Evolutionary conservation across 2,113 vertebrate genomes (phyloP).

Genomic region (Platichthys flesus): DNA sequence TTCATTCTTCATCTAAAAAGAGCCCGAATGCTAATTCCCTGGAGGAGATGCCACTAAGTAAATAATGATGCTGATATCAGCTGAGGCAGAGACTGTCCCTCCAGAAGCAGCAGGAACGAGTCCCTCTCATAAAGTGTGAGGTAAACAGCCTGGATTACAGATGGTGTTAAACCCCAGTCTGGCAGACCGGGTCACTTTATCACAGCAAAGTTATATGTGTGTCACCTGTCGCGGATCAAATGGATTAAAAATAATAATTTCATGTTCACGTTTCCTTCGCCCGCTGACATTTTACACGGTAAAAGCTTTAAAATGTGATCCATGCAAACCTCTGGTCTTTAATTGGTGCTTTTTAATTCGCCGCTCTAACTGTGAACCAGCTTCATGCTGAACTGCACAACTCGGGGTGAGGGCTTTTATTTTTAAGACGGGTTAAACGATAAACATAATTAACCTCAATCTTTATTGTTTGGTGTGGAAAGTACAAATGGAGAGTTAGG

Average conservation of each 20-base stretch:
- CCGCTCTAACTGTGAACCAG: neutral
- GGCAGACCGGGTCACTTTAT: slow-evolving; percentile 8
- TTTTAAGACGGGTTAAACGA: neutral
- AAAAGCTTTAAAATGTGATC: neutral
- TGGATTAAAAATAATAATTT: slow-evolving; percentile 47
- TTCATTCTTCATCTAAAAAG: slow-evolving; percentile 9
- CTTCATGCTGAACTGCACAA: neutral
- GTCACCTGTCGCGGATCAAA: slow-evolving; percentile 39
- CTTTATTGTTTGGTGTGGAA: neutral
- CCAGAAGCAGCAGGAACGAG: slow-evolving; percentile 4
- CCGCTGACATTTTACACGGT: neutral
- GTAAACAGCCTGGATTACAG: slow-evolving; percentile 26
- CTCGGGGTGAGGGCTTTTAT: neutral
- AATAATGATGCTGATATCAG: slow-evolving; percentile 5
- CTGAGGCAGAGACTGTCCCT: neutral
- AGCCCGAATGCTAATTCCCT: slow-evolving; percentile 3
- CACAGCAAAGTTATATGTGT: neutral
- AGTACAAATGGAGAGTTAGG: neutral
- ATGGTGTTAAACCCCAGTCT: slow-evolving; percentile 33
- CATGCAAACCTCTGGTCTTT: neutral
- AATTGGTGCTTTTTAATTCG: neutral
- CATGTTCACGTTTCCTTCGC: slow-evolving; percentile 12
- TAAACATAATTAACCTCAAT: neutral
- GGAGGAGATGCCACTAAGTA: slow-evolving; percentile 1
- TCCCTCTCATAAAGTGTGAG: slow-evolving; percentile 8